A percentile compares a stretch with the other conserved stretches of the same genome.
Conservation (phyloP, 2,797 vertebrate species). For the Sebastes elongatus region DNA sequence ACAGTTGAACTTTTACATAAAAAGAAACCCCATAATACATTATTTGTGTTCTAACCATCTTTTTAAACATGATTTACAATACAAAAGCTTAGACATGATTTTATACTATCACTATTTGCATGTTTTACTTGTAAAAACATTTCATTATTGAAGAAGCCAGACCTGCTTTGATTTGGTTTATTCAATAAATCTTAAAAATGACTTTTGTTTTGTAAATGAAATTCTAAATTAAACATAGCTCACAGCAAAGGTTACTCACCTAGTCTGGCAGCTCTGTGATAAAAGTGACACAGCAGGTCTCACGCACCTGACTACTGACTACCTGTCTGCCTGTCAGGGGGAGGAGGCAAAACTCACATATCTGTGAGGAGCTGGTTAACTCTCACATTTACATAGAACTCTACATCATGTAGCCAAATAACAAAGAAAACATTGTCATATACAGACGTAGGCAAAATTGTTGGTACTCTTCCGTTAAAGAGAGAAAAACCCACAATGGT, state of each 20-base stretch:
- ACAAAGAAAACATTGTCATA: neutral
- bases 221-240: neutral
- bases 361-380: neutral
- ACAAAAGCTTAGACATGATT: neutral
- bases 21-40: neutral
- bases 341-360: slow-evolving; percentile 19
- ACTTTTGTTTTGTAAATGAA: neutral
- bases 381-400: neutral
- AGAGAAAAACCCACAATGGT: too few species aligned
- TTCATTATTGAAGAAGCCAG: neutral
- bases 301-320: neutral
- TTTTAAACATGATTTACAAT: neutral
- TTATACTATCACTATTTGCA: neutral
- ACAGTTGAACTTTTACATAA: neutral
- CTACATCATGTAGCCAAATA: neutral
- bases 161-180: neutral
- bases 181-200: neutral
- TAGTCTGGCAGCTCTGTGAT: neutral
- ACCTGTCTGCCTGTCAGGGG: slow-evolving; percentile 12
- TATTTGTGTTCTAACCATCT: neutral
- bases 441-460: too few species aligned
- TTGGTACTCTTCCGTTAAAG: too few species aligned
- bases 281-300: slow-evolving; percentile 25
- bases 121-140: neutral
- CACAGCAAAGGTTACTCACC: slow-evolving; percentile 44